These are phyloP conservation scores for Macrophya alboannulata DNA, from an alignment of 2,888 invertebrate genomes.

Conservation along the genomic window DNA sequence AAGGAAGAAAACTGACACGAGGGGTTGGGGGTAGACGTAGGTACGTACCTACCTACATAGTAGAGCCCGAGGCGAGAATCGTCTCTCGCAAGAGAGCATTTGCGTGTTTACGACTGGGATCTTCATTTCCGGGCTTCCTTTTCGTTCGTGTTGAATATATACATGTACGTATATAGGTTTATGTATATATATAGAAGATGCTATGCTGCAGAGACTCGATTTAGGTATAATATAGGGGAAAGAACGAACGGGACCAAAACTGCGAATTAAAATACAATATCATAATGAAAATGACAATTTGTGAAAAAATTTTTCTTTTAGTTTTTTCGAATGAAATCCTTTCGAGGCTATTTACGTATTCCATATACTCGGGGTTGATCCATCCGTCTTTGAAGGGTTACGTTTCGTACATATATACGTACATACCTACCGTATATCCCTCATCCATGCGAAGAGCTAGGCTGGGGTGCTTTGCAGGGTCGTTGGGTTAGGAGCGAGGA, in stretches of 20 bases:
- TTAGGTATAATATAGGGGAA: too few relatives aligned
- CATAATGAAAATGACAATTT: too few relatives aligned
- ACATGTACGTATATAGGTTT: not conserved
- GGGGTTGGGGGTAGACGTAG: not conserved
- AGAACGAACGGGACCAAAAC: too few relatives aligned
- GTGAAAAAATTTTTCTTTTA: not conserved
- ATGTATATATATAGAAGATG: too few relatives aligned
- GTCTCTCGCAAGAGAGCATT: conserved; percentile 35
- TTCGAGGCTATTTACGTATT: not conserved
- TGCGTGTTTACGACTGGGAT: conserved; percentile 35
- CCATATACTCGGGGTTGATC: not conserved
- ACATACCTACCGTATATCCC: not conserved
- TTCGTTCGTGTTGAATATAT: not conserved
- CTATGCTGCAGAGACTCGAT: too few relatives aligned
- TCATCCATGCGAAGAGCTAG: not conserved
- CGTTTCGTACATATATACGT: not conserved
- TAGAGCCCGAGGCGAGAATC: conserved; percentile 14
- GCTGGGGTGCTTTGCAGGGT: not conserved
- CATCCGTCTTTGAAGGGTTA: not conserved
- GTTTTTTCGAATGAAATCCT: not conserved
- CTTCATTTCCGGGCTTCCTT: conserved; percentile 14
- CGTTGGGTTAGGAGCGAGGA: not conserved
- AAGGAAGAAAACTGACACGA: not conserved
- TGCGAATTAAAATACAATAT: too few relatives aligned
- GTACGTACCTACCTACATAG: not conserved